phyloP scores from a whole-genome alignment of 2,113 vertebrate genomes.

The Prietella phreatophila region DNA sequence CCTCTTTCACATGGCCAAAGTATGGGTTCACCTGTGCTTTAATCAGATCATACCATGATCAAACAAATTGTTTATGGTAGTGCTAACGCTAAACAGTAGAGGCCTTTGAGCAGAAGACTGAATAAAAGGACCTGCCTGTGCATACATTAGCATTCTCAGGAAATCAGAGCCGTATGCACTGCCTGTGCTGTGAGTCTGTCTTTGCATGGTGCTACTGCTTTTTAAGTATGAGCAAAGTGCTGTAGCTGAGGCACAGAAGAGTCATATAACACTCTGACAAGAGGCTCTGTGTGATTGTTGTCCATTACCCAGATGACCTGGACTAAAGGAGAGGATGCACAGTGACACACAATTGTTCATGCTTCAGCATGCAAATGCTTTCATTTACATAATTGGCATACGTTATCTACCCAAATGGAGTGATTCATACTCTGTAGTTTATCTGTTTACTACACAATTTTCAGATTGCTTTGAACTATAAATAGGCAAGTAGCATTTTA shows the following conservation, averaged over 20 bases:
- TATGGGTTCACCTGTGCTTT: not conserved
- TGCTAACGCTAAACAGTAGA: constrained; percentile 25
- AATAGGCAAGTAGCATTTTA: not conserved
- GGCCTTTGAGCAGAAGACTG: not conserved
- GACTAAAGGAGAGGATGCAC: constrained; percentile 37
- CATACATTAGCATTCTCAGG: constrained; percentile 44
- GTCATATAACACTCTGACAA: constrained; percentile 36
- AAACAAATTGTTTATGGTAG: not conserved
- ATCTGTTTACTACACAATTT: constrained; percentile 20
- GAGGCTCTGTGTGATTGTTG: constrained; percentile 45
- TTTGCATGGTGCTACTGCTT: constrained; percentile 18
- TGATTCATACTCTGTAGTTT: constrained; percentile 38
- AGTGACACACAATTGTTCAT: constrained; percentile 23
- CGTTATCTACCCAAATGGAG: constrained; percentile 29
- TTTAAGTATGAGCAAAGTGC: constrained; percentile 36
- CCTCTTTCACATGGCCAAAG: not conserved
- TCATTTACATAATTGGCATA: constrained; percentile 35
- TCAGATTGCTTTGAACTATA: constrained; percentile 28
- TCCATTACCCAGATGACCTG: constrained; percentile 46
- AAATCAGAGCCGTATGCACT: constrained; percentile 7
- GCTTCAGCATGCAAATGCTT: constrained; percentile 42
- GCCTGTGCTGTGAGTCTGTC: constrained; percentile 33
- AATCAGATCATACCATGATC: not conserved
- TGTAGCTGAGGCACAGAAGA: constrained; percentile 31
- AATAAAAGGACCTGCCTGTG: constrained; percentile 4